phyloP scores from a whole-genome alignment of 2,888 invertebrate genomes.

The Phyto melanocephala region DNA sequence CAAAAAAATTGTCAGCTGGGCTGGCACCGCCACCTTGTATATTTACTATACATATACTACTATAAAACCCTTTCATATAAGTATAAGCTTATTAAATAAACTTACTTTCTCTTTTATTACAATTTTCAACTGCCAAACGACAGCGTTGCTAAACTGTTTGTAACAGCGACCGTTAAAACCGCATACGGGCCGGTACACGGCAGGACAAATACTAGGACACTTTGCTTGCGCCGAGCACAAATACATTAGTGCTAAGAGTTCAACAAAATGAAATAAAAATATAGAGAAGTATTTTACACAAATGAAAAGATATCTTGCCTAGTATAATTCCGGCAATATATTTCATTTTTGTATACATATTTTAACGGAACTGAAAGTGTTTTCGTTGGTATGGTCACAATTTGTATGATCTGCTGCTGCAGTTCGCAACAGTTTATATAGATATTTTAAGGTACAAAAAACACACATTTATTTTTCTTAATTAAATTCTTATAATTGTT shows the following conservation, averaged over 20 bases:
- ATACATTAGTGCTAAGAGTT: neutral
- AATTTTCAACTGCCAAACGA: neutral
- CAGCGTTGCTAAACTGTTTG: neutral
- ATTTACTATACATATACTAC: no score
- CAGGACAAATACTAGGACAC: neutral
- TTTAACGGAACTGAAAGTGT: neutral
- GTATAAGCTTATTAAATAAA: no score
- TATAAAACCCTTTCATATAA: no score
- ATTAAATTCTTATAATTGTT: no score
- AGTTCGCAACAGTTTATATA: neutral
- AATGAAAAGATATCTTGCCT: neutral
- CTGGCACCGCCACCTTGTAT: no score
- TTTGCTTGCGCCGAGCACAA: neutral
- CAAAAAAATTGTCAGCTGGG: no score
- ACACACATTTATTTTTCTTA: neutral
- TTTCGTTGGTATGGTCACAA: neutral
- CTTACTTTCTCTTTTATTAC: neutral
- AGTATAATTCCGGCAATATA: neutral
- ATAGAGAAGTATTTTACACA: no score
- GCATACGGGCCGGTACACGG: neutral
- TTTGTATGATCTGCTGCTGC: neutral
- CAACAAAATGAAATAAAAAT: neutral
- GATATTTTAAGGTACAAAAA: neutral
- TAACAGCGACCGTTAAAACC: slow-evolving; percentile 34
- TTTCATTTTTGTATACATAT: neutral